Base-by-base conservation (phyloP, 2,113 vertebrate genomes). In the Gadus chalcogrammus region DNA sequence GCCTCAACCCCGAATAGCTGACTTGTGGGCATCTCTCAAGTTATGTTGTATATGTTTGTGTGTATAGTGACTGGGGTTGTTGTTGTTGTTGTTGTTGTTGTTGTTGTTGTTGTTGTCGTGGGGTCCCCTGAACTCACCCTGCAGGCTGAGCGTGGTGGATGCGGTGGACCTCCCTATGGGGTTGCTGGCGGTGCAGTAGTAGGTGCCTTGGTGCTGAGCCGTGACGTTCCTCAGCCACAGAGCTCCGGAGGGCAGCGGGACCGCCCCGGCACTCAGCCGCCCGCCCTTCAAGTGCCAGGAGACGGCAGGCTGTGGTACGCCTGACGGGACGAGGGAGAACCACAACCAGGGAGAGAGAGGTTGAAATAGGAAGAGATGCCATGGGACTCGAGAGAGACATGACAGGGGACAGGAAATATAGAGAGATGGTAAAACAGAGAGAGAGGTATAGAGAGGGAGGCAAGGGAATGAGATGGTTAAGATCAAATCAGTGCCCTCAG, bases 181-280 rank as follows among this genome's bases (percentile, higher is more conserved):
- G 6, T 93, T 98, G 71, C 88, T 74, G 79, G 94, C 94, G 28
- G 85, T 84, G 79, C 96, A 98, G 58, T 79, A 80, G 60, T 95
- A 97, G 5, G 71, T 89, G 60, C 95, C 95, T 61, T 86, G 84
- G 71, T 92, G 88, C 69, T 88, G 84, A 5, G 70, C 64, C 15
- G 92, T 93, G 77, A 94, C 73, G 5, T 93, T 95, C 69, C 67
- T 87, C 77, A 98, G 88, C 82, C 92, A 87, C 62, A 98, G 79
- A 62, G 93, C 93, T 27, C 93, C 94, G 61, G 93, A 93, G 17
- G 78, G 79, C 74, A 93, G 83, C 13, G 84, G 65, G 64, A 82
- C 72, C 60, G 87, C 67, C 71, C 27, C 80, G 8, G 67, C 75
- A 56, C 74, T 82, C 62, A 90, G 69, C 15, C 69, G 12, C n/a